phyloP scores from a whole-genome alignment of 2,888 invertebrate species.

The Pediacus dermestoides region DNA sequence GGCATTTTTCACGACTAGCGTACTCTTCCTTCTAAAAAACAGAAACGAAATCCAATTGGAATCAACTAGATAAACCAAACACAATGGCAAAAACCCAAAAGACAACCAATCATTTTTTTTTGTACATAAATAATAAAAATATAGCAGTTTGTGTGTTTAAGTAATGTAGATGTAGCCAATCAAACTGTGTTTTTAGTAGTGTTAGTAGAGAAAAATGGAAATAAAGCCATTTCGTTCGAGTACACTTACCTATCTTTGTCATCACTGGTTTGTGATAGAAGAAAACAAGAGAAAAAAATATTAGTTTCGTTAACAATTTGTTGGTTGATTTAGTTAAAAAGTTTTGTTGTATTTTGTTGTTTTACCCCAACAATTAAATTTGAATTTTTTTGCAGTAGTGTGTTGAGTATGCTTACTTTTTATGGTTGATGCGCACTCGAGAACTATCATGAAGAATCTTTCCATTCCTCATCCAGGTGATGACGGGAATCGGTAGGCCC shows the following conservation, averaged over 20 bases:
- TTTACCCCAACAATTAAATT: no score
- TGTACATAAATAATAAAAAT: no score
- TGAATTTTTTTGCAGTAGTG: not conserved
- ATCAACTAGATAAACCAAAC: no score
- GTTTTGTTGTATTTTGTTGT: no score
- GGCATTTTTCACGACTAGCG: constrained; percentile 73
- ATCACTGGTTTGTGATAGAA: constrained; percentile 18
- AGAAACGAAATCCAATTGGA: no score
- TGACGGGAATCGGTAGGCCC: constrained; percentile 75
- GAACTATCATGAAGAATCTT: constrained; percentile 59
- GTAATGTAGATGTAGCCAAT: constrained; percentile 4
- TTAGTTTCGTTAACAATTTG: not conserved
- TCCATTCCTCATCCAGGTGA: constrained; percentile 79
- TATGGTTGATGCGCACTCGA: constrained; percentile 58
- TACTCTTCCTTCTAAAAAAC: constrained; percentile 79
- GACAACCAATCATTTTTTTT: no score
- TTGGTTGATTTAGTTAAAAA: no score
- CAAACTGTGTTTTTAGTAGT: no score
- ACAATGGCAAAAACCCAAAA: constrained; percentile 8
- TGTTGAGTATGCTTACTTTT: constrained; percentile 59
- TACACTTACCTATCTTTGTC: constrained; percentile 26
- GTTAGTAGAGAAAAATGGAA: no score
- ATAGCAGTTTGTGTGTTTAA: constrained; percentile 12
- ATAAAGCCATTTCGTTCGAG: no score
- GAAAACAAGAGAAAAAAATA: constrained; percentile 12